Evolutionary conservation across 2,113 vertebrate species (phyloP), one percentile per base, ranked within the genome.

Genomic region (Aythya baeri): DNA sequence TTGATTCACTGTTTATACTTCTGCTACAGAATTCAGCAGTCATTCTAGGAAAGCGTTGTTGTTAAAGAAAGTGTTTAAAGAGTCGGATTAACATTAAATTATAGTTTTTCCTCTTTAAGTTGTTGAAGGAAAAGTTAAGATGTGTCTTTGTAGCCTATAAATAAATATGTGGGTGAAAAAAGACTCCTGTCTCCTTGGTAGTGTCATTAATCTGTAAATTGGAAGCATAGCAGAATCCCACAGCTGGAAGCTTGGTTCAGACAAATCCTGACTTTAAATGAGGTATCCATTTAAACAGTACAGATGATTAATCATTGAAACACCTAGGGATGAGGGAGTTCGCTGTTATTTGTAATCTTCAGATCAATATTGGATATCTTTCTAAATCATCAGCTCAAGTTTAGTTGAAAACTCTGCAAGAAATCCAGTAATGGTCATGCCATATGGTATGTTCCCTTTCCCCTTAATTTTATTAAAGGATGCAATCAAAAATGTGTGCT

Each of bases 221-320:
- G 26, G 26, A 85, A 77, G n/a, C 18, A 17, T 86, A 88, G 65
- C 61, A 74, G 78, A 88, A 78, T 54, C 88, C 54, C 57, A 38
- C 80, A 81, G 59, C 80, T 88, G 65, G 76, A 82, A 88, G 71
- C 26, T 86, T 49, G 71, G 25, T 77, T 26, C 50, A 88, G 66
- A 70, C 62, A 93, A 93, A 88, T 91, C 72, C 66, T 74, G 91
- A 78, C 43, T 88, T 91, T 50, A 86, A 74, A 82, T 65, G 27
- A 65, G 59, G 11, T 32, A 38, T 50, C 27, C 8, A 63, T 78
- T 52, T 78, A 32, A 78, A 52, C 59, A 63, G 50, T 55, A 75
- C 43, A 29, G n/a, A 54, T 27, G 20, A 77, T 91, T 88, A 91
- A 91, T 93, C 61, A 70, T 34, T 74, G 55, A 88, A 93, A 65